Evolutionary conservation across 2,113 vertebrate genomes (phyloP).

Genomic region (Vulpes vulpes): DNA sequence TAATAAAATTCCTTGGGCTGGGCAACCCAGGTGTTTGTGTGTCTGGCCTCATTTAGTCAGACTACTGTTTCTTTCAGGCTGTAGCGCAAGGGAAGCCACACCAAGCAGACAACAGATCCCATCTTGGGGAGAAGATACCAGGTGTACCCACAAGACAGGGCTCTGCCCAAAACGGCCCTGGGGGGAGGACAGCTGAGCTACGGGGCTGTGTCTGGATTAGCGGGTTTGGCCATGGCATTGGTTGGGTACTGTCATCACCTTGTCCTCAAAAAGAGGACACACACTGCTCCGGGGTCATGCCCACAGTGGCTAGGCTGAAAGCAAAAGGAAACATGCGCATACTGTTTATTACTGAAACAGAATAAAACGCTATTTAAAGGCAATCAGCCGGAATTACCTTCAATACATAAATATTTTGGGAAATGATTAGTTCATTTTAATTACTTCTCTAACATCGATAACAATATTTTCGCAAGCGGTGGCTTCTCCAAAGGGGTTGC

Average conservation of each 20-base stretch:
- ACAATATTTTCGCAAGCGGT: conserved; percentile 73
- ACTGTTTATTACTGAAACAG: conserved; percentile 59
- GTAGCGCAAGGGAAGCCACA: conserved; percentile 77
- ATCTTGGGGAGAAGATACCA: neutral
- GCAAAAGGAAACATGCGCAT: neutral
- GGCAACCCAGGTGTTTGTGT: conserved; percentile 81
- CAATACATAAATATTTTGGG: conserved; percentile 80
- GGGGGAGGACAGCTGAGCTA: rapidly evolving
- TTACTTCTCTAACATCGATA: conserved; percentile 73
- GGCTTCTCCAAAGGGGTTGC: neutral
- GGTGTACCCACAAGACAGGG: no score
- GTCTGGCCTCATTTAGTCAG: conserved; percentile 86
- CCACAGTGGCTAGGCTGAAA: conserved; percentile 19
- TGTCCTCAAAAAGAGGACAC: neutral
- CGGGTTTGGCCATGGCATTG: rapidly evolving
- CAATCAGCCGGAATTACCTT: conserved; percentile 81
- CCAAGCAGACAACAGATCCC: neutral
- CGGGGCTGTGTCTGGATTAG: neutral
- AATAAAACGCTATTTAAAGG: conserved; percentile 79
- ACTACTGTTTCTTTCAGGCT: conserved; percentile 81
- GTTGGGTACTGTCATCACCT: neutral
- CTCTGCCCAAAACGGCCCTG: neutral
- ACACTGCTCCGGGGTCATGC: neutral
- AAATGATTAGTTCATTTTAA: conserved; percentile 85
- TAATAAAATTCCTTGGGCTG: conserved; percentile 84